Percentiles rank a stretch among this genome's conserved stretches.
phyloP scores from a whole-genome alignment of 2,113 vertebrate genomes.

The Pseudopipra pipra region DNA sequence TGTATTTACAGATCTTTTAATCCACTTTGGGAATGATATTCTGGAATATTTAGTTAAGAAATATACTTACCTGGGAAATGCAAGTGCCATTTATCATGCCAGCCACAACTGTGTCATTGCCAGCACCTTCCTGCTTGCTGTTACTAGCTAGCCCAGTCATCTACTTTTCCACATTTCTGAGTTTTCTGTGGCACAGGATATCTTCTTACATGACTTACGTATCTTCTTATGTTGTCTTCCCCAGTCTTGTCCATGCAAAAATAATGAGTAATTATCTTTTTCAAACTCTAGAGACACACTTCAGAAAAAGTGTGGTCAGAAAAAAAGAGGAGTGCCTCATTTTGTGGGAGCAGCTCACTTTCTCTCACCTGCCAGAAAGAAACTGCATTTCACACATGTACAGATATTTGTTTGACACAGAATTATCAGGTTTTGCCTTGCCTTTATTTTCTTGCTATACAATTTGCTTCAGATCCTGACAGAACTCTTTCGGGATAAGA shows the following conservation, averaged over 20 bases:
- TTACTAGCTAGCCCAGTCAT: neutral
- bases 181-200: neutral
- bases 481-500: neutral
- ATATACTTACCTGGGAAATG: neutral
- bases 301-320: neutral
- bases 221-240: neutral
- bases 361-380: neutral
- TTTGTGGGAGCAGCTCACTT: neutral
- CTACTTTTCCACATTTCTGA: neutral
- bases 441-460: neutral
- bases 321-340: neutral
- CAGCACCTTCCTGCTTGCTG: neutral
- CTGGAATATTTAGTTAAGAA: neutral
- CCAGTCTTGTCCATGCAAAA: neutral
- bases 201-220: rapidly evolving
- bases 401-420: neutral
- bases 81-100: neutral
- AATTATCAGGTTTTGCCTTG: neutral
- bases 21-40: neutral
- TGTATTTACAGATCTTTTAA: neutral
- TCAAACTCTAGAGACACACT: neutral
- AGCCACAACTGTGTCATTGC: neutral
- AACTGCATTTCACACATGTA: neutral
- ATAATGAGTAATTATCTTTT: neutral
- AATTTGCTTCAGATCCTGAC: neutral